These are phyloP conservation scores for Argynnis bischoffii DNA, from an alignment of 2,888 invertebrate species.

Conservation along the genomic window DNA sequence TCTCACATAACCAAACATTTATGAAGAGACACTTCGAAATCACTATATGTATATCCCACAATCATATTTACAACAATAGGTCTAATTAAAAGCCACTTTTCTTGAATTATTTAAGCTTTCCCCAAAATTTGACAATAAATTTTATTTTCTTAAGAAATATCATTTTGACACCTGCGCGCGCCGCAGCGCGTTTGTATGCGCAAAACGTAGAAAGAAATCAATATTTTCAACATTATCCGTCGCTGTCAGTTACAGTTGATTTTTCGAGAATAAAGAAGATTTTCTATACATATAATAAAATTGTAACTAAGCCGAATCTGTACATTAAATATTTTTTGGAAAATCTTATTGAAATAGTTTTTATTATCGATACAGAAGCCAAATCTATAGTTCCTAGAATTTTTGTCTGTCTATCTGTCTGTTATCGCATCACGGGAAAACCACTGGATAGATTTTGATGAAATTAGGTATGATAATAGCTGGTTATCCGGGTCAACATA, in stretches of 20 bases:
- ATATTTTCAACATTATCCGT: slow-evolving; percentile 47
- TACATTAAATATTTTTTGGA: no score
- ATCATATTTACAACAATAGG: background rate
- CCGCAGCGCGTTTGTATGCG: slow-evolving; percentile 42
- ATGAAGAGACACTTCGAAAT: background rate
- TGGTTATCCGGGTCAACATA: no score
- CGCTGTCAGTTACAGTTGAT: slow-evolving; percentile 3
- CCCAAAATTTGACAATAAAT: slow-evolving; percentile 12
- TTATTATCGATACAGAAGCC: no score
- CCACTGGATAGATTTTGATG: no score
- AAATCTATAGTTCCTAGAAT: no score
- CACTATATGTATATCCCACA: background rate
- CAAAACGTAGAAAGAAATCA: slow-evolving; percentile 57
- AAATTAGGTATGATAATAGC: no score
- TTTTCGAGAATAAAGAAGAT: background rate
- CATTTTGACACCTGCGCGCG: slow-evolving; percentile 74
- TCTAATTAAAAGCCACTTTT: slow-evolving; percentile 5
- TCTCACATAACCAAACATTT: slow-evolving; percentile 14
- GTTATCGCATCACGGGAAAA: no score
- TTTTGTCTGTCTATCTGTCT: no score
- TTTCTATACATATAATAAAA: no score
- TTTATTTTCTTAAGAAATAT: slow-evolving; percentile 35
- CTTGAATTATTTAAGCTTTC: slow-evolving; percentile 9
- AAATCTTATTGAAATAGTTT: no score
- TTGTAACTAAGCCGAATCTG: no score